These are phyloP conservation scores for Sapayoa aenigma DNA, from an alignment of 2,113 vertebrate genomes.

Conservation along the genomic window DNA sequence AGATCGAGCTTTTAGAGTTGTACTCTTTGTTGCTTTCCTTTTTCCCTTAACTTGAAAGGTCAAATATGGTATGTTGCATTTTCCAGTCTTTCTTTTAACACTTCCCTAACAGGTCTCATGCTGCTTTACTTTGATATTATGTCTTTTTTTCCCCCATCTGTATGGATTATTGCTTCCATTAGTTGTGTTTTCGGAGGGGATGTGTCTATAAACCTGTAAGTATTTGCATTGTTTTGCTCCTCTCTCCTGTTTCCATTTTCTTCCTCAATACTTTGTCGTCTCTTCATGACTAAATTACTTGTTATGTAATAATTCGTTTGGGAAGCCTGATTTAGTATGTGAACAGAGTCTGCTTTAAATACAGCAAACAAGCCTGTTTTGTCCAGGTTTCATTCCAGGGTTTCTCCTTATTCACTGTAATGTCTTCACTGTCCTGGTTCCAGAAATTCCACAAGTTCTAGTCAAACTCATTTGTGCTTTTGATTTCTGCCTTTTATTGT, in stretches of 20 bases:
- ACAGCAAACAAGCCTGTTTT: background rate
- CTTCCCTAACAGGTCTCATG: background rate
- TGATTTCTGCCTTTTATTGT: background rate
- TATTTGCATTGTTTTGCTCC: constrained; percentile 47
- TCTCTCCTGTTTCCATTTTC: background rate
- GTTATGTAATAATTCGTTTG: background rate
- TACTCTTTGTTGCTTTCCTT: background rate
- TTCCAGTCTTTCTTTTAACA: background rate
- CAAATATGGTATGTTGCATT: background rate
- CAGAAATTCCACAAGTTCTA: background rate
- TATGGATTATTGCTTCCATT: constrained; percentile 41
- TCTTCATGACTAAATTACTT: background rate
- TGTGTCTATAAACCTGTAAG: constrained; percentile 83
- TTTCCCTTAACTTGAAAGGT: background rate
- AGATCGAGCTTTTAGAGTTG: background rate
- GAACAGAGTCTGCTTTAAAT: background rate
- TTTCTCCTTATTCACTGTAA: background rate
- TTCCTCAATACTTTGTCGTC: background rate
- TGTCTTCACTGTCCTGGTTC: background rate
- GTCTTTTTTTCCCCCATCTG: background rate
- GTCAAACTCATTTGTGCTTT: background rate
- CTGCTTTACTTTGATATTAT: constrained; percentile 9
- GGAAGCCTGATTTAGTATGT: background rate
- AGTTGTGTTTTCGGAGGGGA: constrained; percentile 87
- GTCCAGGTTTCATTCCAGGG: background rate